Evolutionary conservation across 2,797 vertebrate genomes (phyloP), one percentile per base, ranked within the genome.

Genomic region (Poeciliopsis presidionis): DNA sequence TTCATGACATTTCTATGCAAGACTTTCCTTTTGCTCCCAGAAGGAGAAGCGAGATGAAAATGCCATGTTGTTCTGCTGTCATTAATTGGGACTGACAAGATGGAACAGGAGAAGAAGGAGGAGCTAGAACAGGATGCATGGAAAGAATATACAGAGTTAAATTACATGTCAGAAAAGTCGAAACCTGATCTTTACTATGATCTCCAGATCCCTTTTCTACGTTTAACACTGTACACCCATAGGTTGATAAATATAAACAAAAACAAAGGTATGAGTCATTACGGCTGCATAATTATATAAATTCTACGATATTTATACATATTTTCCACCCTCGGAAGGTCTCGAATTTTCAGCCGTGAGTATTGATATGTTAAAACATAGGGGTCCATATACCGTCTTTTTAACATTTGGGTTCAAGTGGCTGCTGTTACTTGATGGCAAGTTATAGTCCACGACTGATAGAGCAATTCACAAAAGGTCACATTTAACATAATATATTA

Each of bases 11-110:
- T 92, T 82, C 76, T 84, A 87, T 94, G 87, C 90, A 78, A 94
- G 76, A 99, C 98, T 99, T 99, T 95, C 98, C 98, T 99, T 99
- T 96, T 98, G 95, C 92, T 99, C 97, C 98, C 98, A 99, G 97
- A 99, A 99, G 49, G 98, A 98, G 94, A 99, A 99, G 90, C 97
- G 96, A 83, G 98, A 98, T 80, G 98, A 99, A 90, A 99, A 99
- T 75, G 98, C 98, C 97, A 99, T 99, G 95, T 89, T 81, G 86
- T 80, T 86, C 91, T 89, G 91, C 91, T 94, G 88, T 96, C 96
- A 96, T 96, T 95, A 93, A 90, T 92, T 79, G 89, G 61, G 89
- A 87, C 82, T 90, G 92, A 89, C 89, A 92, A 92, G 93, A 92
- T 94, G 81, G 89, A 80, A 88, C 80, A 86, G 88, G 55, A 93